These are phyloP conservation scores for Campaea margaritaria DNA, from an alignment of 2,888 invertebrate genomes.

Conservation along the genomic window DNA sequence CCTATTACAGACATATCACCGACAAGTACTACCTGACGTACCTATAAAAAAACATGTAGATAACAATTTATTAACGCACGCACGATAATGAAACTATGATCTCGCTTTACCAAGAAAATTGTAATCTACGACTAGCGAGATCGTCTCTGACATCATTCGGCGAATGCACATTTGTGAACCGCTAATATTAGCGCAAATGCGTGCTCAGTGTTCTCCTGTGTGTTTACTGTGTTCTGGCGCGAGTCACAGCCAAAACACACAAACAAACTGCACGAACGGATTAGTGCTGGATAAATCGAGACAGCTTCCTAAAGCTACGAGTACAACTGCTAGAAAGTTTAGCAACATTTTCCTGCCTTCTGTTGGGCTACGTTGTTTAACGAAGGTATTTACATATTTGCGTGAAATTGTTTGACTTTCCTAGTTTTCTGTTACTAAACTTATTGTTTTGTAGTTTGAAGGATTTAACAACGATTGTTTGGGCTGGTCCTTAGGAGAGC, in stretches of 20 bases:
- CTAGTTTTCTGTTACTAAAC: no score
- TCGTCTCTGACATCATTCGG: slow-evolving; percentile 58
- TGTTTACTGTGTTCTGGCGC: slow-evolving; percentile 58
- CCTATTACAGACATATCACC: no score
- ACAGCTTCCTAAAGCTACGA: slow-evolving; percentile 27
- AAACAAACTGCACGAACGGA: slow-evolving; percentile 35
- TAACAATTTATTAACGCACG: no score
- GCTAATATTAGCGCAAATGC: slow-evolving; percentile 59
- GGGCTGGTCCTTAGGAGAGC: no score
- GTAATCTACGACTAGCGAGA: slow-evolving; percentile 25
- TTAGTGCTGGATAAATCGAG: slow-evolving; percentile 39
- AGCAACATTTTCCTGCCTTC: not conserved
- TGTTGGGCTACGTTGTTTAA: not conserved
- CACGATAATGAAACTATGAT: slow-evolving; percentile 1
- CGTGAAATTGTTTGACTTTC: no score
- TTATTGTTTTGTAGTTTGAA: no score
- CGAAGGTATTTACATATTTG: no score
- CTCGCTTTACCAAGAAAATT: slow-evolving; percentile 8
- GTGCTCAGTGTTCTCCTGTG: slow-evolving; percentile 43
- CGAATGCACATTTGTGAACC: slow-evolving; percentile 55
- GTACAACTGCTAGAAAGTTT: not conserved
- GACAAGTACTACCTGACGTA: no score
- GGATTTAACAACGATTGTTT: no score
- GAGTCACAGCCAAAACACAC: slow-evolving; percentile 27
- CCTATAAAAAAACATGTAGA: no score